These are phyloP conservation scores for Marronus borbonicus DNA, from an alignment of 2,888 invertebrate genomes.

Conservation along the genomic window DNA sequence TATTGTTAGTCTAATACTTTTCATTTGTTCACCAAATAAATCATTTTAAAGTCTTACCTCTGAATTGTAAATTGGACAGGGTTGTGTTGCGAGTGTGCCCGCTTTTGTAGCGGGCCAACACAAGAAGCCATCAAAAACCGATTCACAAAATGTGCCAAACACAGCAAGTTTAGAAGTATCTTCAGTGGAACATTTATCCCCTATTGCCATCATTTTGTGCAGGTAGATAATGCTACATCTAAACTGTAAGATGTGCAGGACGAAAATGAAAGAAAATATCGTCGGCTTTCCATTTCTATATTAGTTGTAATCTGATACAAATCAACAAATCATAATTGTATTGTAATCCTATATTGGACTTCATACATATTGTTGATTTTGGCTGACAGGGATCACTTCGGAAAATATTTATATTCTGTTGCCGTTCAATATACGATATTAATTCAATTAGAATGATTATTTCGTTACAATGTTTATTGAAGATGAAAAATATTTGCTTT, in stretches of 20 bases:
- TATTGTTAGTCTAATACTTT: not conserved
- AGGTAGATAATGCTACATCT: conserved; percentile 13
- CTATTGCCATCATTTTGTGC: conserved; percentile 36
- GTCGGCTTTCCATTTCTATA: conserved; percentile 47
- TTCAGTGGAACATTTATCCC: conserved; percentile 46
- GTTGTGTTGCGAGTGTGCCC: conserved; percentile 66
- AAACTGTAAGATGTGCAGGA: conserved; percentile 32
- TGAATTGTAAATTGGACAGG: conserved; percentile 70
- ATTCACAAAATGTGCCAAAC: conserved; percentile 64
- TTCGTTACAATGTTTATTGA: conserved; percentile 5
- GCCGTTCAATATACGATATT: conserved; percentile 22
- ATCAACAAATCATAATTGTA: conserved; percentile 45
- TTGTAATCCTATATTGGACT: conserved; percentile 8
- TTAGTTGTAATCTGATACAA: conserved; percentile 52
- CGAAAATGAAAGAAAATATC: conserved; percentile 48
- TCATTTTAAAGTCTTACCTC: conserved; percentile 54
- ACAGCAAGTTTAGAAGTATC: conserved; percentile 37
- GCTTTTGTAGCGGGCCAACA: conserved; percentile 73
- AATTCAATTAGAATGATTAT: conserved; percentile 26
- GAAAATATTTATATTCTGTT: conserved; percentile 37
- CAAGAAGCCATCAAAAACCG: conserved; percentile 72
- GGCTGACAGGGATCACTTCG: conserved; percentile 41
- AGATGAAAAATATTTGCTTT: not conserved
- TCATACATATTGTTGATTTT: conserved; percentile 41
- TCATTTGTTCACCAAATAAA: conserved; percentile 3